These are phyloP conservation scores for Choristoneura rosaceana DNA, from an alignment of 2,888 invertebrate species.

Conservation along the genomic window DNA sequence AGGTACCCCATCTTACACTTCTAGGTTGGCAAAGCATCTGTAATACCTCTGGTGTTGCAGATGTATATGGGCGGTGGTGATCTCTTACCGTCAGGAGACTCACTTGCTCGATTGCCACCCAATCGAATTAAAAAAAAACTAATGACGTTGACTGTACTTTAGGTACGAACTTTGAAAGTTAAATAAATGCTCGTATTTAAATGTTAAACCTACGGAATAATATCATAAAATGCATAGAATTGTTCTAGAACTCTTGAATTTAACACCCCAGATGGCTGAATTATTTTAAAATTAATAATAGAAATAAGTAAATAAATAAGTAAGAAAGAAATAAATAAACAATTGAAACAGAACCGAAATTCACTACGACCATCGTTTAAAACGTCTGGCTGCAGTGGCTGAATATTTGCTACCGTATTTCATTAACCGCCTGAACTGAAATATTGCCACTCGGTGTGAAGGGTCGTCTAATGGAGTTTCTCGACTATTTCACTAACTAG, in stretches of 20 bases:
- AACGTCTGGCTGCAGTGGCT: constrained; percentile 6
- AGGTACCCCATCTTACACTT: too few species aligned
- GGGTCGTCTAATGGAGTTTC: constrained; percentile 22
- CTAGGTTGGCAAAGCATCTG: too few species aligned
- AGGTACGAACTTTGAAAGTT: too few species aligned
- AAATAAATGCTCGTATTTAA: not conserved
- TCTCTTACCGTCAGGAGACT: too few species aligned
- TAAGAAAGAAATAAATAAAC: too few species aligned
- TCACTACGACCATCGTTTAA: constrained; percentile 17
- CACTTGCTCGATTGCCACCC: too few species aligned
- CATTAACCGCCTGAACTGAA: constrained; percentile 35
- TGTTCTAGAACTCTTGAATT: not conserved
- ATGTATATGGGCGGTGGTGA: too few species aligned
- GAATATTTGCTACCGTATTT: constrained; percentile 23
- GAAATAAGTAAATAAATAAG: not conserved
- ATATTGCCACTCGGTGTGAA: constrained; percentile 32
- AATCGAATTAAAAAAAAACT: too few species aligned
- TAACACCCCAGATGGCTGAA: not conserved
- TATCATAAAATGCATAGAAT: not conserved
- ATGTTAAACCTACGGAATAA: not conserved
- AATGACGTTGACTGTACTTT: too few species aligned
- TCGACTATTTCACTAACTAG: constrained; percentile 3
- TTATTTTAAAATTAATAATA: not conserved
- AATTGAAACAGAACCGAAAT: constrained; percentile 2
- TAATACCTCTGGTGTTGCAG: too few species aligned